Percentiles rank a stretch among this genome's conserved stretches.
Conservation (phyloP, 2,888 invertebrate species). For the Oscheius sp. region DNA sequence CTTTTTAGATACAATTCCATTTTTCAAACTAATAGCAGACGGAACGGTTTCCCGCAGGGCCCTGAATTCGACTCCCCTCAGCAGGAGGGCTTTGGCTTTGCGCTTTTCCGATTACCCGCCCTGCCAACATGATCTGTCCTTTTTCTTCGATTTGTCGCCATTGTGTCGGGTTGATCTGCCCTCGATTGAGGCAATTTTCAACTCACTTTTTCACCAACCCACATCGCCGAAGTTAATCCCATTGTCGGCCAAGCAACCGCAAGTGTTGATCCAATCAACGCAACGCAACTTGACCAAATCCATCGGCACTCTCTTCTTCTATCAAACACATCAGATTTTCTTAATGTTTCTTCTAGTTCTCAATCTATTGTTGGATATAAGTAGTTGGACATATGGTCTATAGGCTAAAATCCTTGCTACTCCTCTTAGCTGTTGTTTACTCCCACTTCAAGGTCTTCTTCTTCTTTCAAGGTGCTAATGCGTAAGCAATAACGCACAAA, state of each 20-base stretch:
- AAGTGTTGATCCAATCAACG: slow-evolving; percentile 36
- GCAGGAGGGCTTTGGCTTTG: slow-evolving; percentile 26
- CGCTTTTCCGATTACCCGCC: slow-evolving; percentile 12
- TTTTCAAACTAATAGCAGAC: slow-evolving; percentile 23
- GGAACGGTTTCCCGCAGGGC: slow-evolving; percentile 33
- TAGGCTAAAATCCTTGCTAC: not conserved
- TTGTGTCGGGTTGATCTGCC: slow-evolving; percentile 8
- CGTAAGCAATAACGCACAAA: slow-evolving; percentile 27
- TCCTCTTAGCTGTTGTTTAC: slow-evolving; percentile 11
- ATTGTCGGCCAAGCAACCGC: slow-evolving; percentile 35
- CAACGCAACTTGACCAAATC: slow-evolving; percentile 27
- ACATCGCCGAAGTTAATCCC: slow-evolving; percentile 30
- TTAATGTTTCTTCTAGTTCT: not conserved
- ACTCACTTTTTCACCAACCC: slow-evolving; percentile 25
- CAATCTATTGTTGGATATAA: not conserved
- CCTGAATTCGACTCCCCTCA: slow-evolving; percentile 33
- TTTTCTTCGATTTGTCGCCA: not conserved
- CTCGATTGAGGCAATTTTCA: slow-evolving; percentile 13
- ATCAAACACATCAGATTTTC: not conserved
- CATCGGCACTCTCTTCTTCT: not conserved
- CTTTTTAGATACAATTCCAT: not conserved
- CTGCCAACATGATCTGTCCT: slow-evolving; percentile 18
- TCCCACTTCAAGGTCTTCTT: not conserved
- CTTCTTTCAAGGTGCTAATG: slow-evolving; percentile 18
- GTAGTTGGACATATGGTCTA: not conserved